Conservation (phyloP, 2,888 invertebrate species). For the Dynastes hyllus region DNA sequence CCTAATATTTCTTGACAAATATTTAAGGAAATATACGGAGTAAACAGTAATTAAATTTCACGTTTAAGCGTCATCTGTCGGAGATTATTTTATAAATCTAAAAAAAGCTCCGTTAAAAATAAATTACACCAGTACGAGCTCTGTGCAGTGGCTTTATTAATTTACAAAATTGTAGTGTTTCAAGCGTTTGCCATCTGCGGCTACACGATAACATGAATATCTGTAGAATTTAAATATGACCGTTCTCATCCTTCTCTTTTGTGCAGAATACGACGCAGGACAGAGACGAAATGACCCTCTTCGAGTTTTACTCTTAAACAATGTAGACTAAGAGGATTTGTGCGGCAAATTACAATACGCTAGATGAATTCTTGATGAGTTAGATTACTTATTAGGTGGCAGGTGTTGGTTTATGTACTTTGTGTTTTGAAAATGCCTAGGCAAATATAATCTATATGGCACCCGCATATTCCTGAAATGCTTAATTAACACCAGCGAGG, state of each 20-base stretch:
- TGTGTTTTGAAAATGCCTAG: slow-evolving; percentile 42
- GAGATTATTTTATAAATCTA: slow-evolving; percentile 51
- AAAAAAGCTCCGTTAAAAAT: slow-evolving; percentile 34
- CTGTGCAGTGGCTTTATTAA: slow-evolving; percentile 51
- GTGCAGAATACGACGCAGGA: slow-evolving; percentile 26
- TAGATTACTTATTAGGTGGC: slow-evolving; percentile 66
- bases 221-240: slow-evolving; percentile 50
- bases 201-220: slow-evolving; percentile 50
- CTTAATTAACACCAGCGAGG: slow-evolving; percentile 37
- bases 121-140: slow-evolving; percentile 39
- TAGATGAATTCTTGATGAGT: slow-evolving; percentile 68
- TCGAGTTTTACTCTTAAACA: slow-evolving; percentile 48
- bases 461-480: slow-evolving; percentile 19
- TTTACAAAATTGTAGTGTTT: slow-evolving; percentile 53
- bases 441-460: slow-evolving; percentile 43
- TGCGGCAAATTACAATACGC: slow-evolving; percentile 68
- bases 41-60: slow-evolving; percentile 44
- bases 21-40: slow-evolving; percentile 28
- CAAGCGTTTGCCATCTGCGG: slow-evolving; percentile 51
- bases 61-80: slow-evolving; percentile 48
- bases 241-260: slow-evolving; percentile 31
- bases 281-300: slow-evolving; percentile 41
- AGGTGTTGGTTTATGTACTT: slow-evolving; percentile 60
- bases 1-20: slow-evolving; percentile 26
- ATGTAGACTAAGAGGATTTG: slow-evolving; percentile 58